Conservation (phyloP, 2,113 vertebrate species). For the Perca schrenkii region DNA sequence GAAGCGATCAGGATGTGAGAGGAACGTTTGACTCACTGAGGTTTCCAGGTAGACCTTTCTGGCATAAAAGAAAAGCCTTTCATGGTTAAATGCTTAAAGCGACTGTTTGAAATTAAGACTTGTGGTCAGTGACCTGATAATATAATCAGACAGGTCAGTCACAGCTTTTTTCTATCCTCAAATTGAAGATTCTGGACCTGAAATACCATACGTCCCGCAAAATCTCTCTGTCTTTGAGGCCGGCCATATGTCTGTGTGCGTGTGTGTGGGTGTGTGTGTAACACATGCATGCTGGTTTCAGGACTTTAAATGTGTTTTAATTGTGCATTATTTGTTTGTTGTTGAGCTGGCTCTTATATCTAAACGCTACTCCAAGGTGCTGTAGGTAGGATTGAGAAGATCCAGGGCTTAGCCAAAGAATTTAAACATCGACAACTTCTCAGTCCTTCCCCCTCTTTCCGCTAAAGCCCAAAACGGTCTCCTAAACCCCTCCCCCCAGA, state of each 20-base stretch:
- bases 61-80: constrained; percentile 8
- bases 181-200: constrained; percentile 60
- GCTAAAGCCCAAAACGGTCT: too few species aligned
- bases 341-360: too few species aligned
- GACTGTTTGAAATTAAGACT: constrained; percentile 25
- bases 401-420: too few species aligned
- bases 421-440: too few species aligned
- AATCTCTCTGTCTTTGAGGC: constrained; percentile 33
- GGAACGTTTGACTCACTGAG: background rate
- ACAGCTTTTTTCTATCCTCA: constrained; percentile 12
- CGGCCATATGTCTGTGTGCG: too few species aligned
- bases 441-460: too few species aligned
- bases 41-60: background rate
- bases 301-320: too few species aligned
- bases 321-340: too few species aligned
- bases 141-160: constrained; percentile 46
- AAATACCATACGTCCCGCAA: constrained; percentile 57
- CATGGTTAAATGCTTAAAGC: constrained; percentile 1
- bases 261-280: constrained; percentile 3
- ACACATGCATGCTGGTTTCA: too few species aligned
- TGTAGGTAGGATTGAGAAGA: too few species aligned
- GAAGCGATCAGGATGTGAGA: background rate
- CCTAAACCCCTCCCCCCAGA: too few species aligned
- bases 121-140: constrained; percentile 42
- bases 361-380: too few species aligned